Base-by-base conservation (phyloP, 2,888 invertebrate genomes). In the Atethmia centrago region DNA sequence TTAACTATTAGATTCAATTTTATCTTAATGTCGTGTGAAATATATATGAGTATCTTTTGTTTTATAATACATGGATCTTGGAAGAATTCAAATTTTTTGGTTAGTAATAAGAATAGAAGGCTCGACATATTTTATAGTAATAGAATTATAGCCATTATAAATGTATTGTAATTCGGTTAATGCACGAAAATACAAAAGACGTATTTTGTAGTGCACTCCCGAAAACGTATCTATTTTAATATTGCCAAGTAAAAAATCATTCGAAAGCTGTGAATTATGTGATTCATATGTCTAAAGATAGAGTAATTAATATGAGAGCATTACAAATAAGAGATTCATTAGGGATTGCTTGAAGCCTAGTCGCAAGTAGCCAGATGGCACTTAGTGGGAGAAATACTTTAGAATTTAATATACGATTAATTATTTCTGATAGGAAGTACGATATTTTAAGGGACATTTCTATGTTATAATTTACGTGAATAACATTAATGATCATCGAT, bases 311-410 rank as follows among this genome's bases (percentile, higher is more conserved):
- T 61, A 51, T 64, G 66, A 49, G 53, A 79, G 64, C 14, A 45
- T 25, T 55, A 31, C 8, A 76, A 53, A 19, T 53, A 63, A 19
- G 84, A 78, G 72, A 79, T 71, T 85, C 74, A 53, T 66, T 64
- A 61, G n/a, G 79, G 53, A 67, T 64, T 72, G 71, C 75, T 80
- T 74, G 66, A 77, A 81, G 79, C 80, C 9, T 70, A 63, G 40
- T 63, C 3, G 69, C 61, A 84, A 85, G 87, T 80, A 88, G 90
- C 92, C 92, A 71, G 86, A 88, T 93, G 92, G 92, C 92, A 93
- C 93, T 77, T 87, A 51, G 73, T 84, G 92, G 92, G 92, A 93
- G 91, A 92, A 82, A 84, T 71, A 77, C 64, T 83, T 85, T 81
- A 85, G 61, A 84, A 74, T 74, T 70, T 58, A 62, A 75, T 28